These are phyloP conservation scores for Drosophila paramelanica DNA, from an alignment of 2,888 invertebrate species.

Conservation along the genomic window DNA sequence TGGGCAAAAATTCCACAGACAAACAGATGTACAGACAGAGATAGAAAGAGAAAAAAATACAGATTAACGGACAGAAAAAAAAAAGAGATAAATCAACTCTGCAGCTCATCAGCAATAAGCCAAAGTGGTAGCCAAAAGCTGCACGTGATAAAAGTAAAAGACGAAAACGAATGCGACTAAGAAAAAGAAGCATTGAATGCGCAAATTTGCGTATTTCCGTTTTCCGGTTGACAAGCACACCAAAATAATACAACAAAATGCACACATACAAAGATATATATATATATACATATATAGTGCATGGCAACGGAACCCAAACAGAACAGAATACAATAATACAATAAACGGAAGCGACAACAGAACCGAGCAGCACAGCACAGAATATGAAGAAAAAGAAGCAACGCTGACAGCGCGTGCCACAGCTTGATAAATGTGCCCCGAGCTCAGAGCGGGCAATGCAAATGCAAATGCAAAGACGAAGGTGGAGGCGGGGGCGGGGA, in stretches of 20 bases:
- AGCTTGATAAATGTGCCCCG: slow-evolving; percentile 70
- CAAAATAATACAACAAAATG: slow-evolving; percentile 23
- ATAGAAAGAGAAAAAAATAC: neutral
- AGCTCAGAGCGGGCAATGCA: slow-evolving; percentile 7
- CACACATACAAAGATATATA: neutral
- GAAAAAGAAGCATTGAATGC: slow-evolving; percentile 40
- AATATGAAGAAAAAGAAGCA: neutral
- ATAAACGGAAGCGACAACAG: slow-evolving; percentile 30
- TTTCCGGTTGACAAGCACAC: slow-evolving; percentile 49
- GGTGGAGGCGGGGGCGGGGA: slow-evolving; percentile 6
- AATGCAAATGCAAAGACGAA: slow-evolving; percentile 28
- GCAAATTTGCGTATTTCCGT: slow-evolving; percentile 66
- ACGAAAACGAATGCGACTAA: neutral
- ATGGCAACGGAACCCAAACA: slow-evolving; percentile 17
- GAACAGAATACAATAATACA: slow-evolving; percentile 28
- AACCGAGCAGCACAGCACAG: neutral
- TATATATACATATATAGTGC: too few species aligned
- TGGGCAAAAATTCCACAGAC: slow-evolving; percentile 6
- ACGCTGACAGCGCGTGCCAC: slow-evolving; percentile 47
- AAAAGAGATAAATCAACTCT: slow-evolving; percentile 28
- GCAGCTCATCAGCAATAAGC: slow-evolving; percentile 52
- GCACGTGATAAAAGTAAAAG: slow-evolving; percentile 41
- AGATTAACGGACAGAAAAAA: neutral
- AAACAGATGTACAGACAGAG: neutral
- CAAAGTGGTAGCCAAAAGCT: slow-evolving; percentile 29